Percentiles rank a stretch among this genome's conserved stretches.
Conservation (phyloP, 2,113 vertebrate genomes). For the Dicerorhinus sumatrensis region DNA sequence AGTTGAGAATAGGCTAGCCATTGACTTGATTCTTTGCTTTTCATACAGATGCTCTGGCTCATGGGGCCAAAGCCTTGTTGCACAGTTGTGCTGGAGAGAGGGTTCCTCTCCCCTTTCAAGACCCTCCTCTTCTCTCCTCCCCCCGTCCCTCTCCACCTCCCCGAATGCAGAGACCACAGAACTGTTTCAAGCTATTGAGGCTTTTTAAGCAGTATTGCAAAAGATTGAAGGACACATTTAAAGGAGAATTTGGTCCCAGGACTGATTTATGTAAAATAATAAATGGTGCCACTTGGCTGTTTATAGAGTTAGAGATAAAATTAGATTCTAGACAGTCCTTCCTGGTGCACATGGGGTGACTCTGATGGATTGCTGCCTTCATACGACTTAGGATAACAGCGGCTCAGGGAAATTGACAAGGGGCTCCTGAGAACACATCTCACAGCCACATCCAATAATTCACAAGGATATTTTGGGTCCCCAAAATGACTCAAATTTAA, state of each 20-base stretch:
- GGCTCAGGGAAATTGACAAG: constrained; percentile 31
- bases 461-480: not conserved
- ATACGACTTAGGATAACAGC: not conserved
- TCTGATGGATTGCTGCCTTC: constrained; percentile 34
- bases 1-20: not conserved
- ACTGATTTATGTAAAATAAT: constrained; percentile 71
- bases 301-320: constrained; percentile 74
- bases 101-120: not conserved
- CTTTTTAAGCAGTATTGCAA: not conserved
- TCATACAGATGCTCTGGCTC: constrained; percentile 11
- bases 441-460: not conserved
- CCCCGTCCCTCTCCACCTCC: not conserved
- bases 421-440: constrained; percentile 49
- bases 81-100: not conserved
- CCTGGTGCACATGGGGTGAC: constrained; percentile 37
- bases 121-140: not conserved
- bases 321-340: constrained; percentile 65
- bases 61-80: not conserved
- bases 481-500: constrained; percentile 45
- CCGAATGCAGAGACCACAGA: not conserved
- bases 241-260: constrained; percentile 58
- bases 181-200: not conserved
- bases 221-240: constrained; percentile 50
- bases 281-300: constrained; percentile 70
- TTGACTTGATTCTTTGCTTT: not conserved